Base-by-base conservation (phyloP, 2,888 invertebrate species). In the Bruchidius siliquastri region DNA sequence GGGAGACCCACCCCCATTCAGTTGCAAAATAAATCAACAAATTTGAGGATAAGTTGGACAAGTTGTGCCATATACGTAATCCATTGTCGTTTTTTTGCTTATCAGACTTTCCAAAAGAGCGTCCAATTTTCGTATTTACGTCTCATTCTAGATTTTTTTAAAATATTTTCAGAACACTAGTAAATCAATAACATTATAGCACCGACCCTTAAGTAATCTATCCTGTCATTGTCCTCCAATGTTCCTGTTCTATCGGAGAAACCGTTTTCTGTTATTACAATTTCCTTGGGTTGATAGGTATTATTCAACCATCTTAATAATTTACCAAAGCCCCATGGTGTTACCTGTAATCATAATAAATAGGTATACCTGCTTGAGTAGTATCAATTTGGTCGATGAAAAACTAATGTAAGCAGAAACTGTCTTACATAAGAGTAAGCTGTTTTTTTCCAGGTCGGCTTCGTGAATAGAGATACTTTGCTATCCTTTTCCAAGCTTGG, bases 251-350 rank as follows among this genome's bases (percentile, higher is more conserved):
- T 85, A 80, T 90, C 90, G 2, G 90, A 88, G 81, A 88, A 89
- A 6, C 91, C 91, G 79, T 90, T 91, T 80, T 91, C 91, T 0
- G 90, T 90, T 68, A 91, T 89, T 79, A 90, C 87, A 74, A 91
- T 89, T 21, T 88, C 87, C 20, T 89, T 88, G 81, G 90, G 87
- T 71, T 88, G 88, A 84, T 91, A 91, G 2, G 88, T 87, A 69
- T 87, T 86, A 82, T 90, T 89, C 80, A 91, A 88, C 89, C 90
- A 90, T 69, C 89, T 88, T 49, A 91, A 83, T 22, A 90, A 80
- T 80, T 90, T 89, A 2, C 89, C 88, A 74, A 91, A 88, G n/a
- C 91, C 91, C 80, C 89, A 88, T 0, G 91, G 91, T 21, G 89
- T 88, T 67, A 89, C 88, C 89, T 90, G 80, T 77, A 88, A 86